These are phyloP conservation scores for Bradypus variegatus DNA, from an alignment of 2,797 vertebrate genomes.

Conservation along the genomic window DNA sequence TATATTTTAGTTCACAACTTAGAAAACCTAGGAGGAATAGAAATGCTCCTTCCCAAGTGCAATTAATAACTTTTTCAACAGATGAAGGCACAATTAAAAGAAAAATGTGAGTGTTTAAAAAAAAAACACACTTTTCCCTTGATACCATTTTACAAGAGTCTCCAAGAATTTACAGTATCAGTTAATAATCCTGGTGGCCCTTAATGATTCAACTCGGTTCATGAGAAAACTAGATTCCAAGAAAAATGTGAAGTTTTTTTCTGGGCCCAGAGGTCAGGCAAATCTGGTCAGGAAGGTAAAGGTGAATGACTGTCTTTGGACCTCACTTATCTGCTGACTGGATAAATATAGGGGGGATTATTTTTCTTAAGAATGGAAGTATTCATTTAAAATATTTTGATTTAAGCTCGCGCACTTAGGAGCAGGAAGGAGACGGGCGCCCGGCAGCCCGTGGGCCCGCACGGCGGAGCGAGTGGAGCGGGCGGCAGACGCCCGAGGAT, in stretches of 20 bases:
- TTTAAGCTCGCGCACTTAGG: too few relatives aligned
- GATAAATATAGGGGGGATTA: neutral
- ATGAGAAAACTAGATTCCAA: neutral
- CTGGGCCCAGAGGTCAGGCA: neutral
- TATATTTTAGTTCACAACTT: slow-evolving; percentile 25
- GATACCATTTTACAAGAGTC: neutral
- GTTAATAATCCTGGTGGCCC: neutral
- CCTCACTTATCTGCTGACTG: neutral
- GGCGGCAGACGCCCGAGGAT: too few relatives aligned
- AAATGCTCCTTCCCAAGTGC: slow-evolving; percentile 35
- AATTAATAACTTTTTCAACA: slow-evolving; percentile 42
- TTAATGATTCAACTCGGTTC: slow-evolving; percentile 16
- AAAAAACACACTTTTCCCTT: slow-evolving; percentile 7
- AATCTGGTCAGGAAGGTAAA: neutral
- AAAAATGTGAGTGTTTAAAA: slow-evolving; percentile 13
- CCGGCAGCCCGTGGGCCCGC: too few relatives aligned
- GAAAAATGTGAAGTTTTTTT: neutral
- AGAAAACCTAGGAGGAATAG: slow-evolving; percentile 27
- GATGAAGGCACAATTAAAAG: slow-evolving; percentile 6
- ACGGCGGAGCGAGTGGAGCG: too few relatives aligned
- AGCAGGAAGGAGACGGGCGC: too few relatives aligned
- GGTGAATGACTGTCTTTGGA: neutral
- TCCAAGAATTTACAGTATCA: neutral
- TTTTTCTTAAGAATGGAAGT: slow-evolving; percentile 35
- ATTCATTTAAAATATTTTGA: slow-evolving; percentile 34